Base-by-base conservation (phyloP, 92 coral and sea anemone genomes). In the Heliopora coerulea region DNA sequence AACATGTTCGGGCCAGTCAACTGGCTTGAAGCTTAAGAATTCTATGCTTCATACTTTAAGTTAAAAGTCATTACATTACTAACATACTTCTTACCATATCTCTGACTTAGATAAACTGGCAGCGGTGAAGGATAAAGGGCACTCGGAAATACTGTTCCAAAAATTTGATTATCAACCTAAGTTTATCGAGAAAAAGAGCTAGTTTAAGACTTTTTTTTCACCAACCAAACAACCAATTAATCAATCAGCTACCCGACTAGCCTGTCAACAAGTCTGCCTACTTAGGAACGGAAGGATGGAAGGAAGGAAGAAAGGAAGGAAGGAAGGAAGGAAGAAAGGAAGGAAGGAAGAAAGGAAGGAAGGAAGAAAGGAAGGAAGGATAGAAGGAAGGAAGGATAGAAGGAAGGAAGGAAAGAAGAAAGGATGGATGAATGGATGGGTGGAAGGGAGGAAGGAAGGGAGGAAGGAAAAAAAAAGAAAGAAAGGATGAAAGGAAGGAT, bases 81-180 rank as follows among this genome's bases (percentile, higher is more conserved):
- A 1, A 54, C 50, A 9, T 1, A 1, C 3, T 10, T 34, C 82
- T 62, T 83, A 93, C 98, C 98, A 41, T 88, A 72, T 54, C 83
- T 82, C 40, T 65, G 79, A 34, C 85, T 82, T 60, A 90, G 87
- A n/a, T 62, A 68, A 39, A 56, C 62, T 0, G 98, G 96, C 26
- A 88, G 62, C 13, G 98, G 96, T 31, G 95, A 80, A 19, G 98
- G 98, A 65, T 93, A 93, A 31, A 93, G 74, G 48, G 88, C 98
- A 2, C 91, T 91, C 26, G 98, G 98, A 68, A 85, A 93, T 19
- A 93, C 86, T 0, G 98, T 83, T n/a, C 96, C 90, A 48, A 85
- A 83, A 49, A 90, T 81, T 85, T 93, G 98, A 73, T 93, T 93
- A 78, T 93, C 98, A 75, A 93, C 72, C 98, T 93, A 57, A 33